These are phyloP conservation scores for Prionace glauca DNA, from an alignment of 2,797 vertebrate species.

Conservation along the genomic window DNA sequence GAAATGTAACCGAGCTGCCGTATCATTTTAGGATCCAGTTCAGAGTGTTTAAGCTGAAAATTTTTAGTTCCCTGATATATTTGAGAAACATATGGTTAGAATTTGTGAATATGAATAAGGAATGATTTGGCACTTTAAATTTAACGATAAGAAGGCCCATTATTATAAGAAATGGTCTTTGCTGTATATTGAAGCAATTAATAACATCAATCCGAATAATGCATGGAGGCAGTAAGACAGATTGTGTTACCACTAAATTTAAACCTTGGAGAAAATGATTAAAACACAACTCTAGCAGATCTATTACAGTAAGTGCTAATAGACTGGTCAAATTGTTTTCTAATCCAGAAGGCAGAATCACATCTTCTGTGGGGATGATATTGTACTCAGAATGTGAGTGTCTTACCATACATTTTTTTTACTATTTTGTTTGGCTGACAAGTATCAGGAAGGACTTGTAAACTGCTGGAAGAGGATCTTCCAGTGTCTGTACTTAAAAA, in stretches of 20 bases:
- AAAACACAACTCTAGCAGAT: background rate
- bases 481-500: background rate
- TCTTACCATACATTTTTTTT: background rate
- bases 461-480: background rate
- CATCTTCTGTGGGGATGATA: background rate
- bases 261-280: background rate
- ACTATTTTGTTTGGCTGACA: background rate
- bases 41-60: background rate
- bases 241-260: background rate
- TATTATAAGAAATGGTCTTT: background rate
- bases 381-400: background rate
- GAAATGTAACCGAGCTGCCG: background rate
- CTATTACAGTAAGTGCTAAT: background rate
- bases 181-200: slow-evolving; percentile 1
- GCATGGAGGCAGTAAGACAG: background rate
- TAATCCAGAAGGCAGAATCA: slow-evolving; percentile 1
- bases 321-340: background rate
- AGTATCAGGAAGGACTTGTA: background rate
- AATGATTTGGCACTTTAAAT: background rate
- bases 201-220: slow-evolving; percentile 16
- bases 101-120: background rate
- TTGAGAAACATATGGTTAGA: background rate
- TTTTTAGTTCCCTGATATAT: background rate
- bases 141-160: background rate
- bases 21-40: background rate